Conservation (phyloP, 2,888 invertebrate genomes). For the Gasteruption jaculator region DNA sequence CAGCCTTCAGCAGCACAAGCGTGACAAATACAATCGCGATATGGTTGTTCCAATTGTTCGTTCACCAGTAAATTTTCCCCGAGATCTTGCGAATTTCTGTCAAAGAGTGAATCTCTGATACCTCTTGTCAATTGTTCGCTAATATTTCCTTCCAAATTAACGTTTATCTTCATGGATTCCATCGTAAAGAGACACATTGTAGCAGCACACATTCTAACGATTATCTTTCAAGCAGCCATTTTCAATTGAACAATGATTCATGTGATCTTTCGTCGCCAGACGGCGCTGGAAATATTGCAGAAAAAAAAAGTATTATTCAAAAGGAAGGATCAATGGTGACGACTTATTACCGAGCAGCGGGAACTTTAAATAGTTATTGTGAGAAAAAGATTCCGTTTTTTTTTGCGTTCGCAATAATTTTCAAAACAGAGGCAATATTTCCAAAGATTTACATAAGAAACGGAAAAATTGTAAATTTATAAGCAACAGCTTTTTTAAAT, state of each 20-base stretch:
- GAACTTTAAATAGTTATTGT: too few species aligned
- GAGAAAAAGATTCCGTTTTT: too few species aligned
- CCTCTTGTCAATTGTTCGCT: constrained; percentile 18
- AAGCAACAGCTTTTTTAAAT: too few species aligned
- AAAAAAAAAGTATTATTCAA: too few species aligned
- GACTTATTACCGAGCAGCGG: too few species aligned
- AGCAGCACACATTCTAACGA: constrained; percentile 23
- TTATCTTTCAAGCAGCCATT: constrained; percentile 43
- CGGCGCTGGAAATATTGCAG: too few species aligned
- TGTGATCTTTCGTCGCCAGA: not conserved
- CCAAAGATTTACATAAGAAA: too few species aligned
- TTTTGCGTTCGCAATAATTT: too few species aligned
- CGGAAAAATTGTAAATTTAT: too few species aligned
- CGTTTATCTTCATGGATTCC: constrained; percentile 33
- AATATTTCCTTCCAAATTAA: constrained; percentile 25
- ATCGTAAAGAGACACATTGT: constrained; percentile 37
- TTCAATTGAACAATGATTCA: constrained; percentile 27
- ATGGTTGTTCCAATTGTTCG: constrained; percentile 18
- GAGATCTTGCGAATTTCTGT: constrained; percentile 17
- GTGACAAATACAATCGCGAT: constrained; percentile 31
- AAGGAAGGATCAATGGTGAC: too few species aligned
- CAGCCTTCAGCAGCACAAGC: constrained; percentile 28
- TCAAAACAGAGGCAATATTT: too few species aligned
- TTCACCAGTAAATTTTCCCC: constrained; percentile 22
- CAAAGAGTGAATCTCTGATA: constrained; percentile 17